Percentiles rank a stretch among this genome's conserved stretches.
Evolutionary conservation across 2,113 vertebrate species (phyloP).

Genomic region (Micronycteris hirsuta): DNA sequence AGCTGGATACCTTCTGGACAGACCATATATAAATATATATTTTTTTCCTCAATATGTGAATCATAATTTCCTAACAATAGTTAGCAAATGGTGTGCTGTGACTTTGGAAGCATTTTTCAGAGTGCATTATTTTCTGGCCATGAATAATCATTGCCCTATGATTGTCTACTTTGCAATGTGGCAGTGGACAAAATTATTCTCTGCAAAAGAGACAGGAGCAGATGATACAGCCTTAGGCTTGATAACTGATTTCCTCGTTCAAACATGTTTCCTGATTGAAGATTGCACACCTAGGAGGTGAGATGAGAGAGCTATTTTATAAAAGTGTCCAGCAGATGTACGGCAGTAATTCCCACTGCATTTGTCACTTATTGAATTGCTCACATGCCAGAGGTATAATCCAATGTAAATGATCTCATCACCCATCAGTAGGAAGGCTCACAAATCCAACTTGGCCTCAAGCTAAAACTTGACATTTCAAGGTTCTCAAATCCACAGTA

Average conservation of each 20-base stretch:
- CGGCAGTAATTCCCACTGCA: conserved; percentile 42
- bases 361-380: conserved; percentile 47
- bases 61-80: conserved; percentile 15
- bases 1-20: no score
- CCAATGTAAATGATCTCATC: conserved; percentile 68
- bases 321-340: conserved; percentile 58
- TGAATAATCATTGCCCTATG: conserved; percentile 24
- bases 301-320: conserved; percentile 50
- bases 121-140: neutral
- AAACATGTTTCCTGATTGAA: conserved; percentile 68
- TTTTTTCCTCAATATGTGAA: neutral
- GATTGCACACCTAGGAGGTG: conserved; percentile 66
- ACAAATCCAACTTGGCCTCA: conserved; percentile 68
- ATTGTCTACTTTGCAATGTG: neutral
- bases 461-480: conserved; percentile 74
- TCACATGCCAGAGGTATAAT: conserved; percentile 44
- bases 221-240: conserved; percentile 56
- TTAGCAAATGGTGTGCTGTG: neutral
- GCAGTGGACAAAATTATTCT: conserved; percentile 53
- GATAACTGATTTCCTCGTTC: conserved; percentile 67
- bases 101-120: neutral
- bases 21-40: neutral
- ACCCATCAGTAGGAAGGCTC: conserved; percentile 55
- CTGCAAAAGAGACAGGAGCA: conserved; percentile 49
- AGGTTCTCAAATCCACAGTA: conserved; percentile 65